phyloP scores from a whole-genome alignment of 2,113 vertebrate species.

The Microcebus ravelobensis region DNA sequence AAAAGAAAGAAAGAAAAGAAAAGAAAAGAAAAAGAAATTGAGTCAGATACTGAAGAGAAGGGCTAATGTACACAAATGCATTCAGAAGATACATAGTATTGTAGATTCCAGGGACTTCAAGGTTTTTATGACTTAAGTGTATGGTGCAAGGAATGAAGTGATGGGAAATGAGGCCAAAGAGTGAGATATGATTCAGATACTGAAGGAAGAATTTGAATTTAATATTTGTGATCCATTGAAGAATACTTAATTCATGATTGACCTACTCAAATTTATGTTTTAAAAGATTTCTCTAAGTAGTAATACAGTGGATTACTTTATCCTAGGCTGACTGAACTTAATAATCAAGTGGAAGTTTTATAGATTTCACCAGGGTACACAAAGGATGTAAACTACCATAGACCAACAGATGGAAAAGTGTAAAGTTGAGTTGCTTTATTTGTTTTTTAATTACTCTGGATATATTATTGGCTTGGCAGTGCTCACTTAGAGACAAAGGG shows the following conservation, averaged over 20 bases:
- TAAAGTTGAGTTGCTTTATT: slow-evolving; percentile 66
- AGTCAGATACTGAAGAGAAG: neutral
- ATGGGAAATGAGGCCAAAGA: neutral
- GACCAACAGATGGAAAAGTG: slow-evolving; percentile 70
- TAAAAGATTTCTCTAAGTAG: neutral
- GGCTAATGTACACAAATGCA: neutral
- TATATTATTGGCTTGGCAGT: slow-evolving; percentile 58
- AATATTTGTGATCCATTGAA: neutral
- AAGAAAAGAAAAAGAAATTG: neutral
- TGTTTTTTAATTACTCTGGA: slow-evolving; percentile 65
- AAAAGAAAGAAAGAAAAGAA: too few species aligned
- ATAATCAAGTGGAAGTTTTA: slow-evolving; percentile 29
- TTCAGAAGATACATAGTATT: neutral
- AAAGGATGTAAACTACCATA: slow-evolving; percentile 22
- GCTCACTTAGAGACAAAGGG: slow-evolving; percentile 61
- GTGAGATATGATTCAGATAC: neutral
- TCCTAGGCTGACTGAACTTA: neutral
- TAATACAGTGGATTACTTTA: neutral
- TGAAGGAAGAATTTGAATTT: neutral
- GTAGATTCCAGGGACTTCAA: neutral
- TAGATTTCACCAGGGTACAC: slow-evolving; percentile 31
- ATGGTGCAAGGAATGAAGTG: neutral
- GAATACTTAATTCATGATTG: neutral
- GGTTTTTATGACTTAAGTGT: fast-evolving
- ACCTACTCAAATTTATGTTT: neutral